Base-by-base conservation (phyloP, 2,113 vertebrate genomes). In the Rutilus rutilus region DNA sequence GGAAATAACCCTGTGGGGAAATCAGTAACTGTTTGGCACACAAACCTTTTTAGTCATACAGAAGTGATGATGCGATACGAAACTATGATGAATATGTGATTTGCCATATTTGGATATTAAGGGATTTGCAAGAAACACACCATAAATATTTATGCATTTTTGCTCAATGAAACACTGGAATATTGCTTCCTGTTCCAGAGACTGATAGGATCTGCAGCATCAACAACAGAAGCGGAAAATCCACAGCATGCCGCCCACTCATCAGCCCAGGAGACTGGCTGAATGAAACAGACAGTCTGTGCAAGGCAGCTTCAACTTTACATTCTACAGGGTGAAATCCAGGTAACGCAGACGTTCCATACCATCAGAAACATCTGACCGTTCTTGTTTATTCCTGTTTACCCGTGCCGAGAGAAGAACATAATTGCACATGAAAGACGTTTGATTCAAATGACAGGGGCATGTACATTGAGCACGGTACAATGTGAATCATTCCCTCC, bases 61-160 rank as follows among this genome's bases (percentile, higher is more conserved):
- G 25, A 77, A 77, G 47, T 54, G n/a, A 75, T 52, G 45, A 77
- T 77, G 47, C 15, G 47, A 77, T 77, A 54, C 47, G 0, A 77
- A 77, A 33, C 75, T 77, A 77, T 54, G 25, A 77, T 77, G 47
- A 77, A 54, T 23, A 14, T 4, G 6, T 57, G 52, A 78, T 57
- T 78, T 78, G 27, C 50, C 50, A 79, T 79, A 45, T 62, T 62
- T 79, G 33, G 57, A 42, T 62, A 62, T 79, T 42, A 62, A 39
- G 57, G 23, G 23, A 62, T 42, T 79, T 79, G 6, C 7, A 79
- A 79, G 77, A 42, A 62, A 79, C 54, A 17, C 10, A 23, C 30
- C 52, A 78, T 78, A 57, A 78, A 78, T 78, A 57, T 57, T 78
- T 78, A 78, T 57, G 30, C 27, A 57, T 78, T 78, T 76, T 77